Conservation (phyloP, 2,113 vertebrate genomes). For the Pseudorhombus dupliciocellatus region DNA sequence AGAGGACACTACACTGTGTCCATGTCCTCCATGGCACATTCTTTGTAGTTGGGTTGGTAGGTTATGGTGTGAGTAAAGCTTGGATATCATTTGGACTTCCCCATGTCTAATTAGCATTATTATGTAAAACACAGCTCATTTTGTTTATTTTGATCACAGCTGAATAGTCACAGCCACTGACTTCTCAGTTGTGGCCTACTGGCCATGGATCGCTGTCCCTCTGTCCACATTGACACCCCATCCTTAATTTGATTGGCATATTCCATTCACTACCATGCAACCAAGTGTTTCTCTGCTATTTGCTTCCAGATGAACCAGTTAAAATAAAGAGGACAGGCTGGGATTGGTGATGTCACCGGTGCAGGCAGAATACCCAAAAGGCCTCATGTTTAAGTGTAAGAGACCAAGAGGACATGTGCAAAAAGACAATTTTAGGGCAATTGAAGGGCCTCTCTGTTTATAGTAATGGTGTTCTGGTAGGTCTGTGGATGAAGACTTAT, state of each 20-base stretch:
- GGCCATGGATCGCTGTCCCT: constrained; percentile 47
- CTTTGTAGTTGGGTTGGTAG: too few species aligned
- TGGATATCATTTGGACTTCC: too few species aligned
- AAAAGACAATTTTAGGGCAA: constrained; percentile 43
- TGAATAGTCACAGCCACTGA: too few species aligned
- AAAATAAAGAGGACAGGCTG: constrained; percentile 6
- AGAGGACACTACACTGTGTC: too few species aligned
- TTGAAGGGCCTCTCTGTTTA: constrained; percentile 42
- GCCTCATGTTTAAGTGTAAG: constrained; percentile 55
- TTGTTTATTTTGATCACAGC: too few species aligned
- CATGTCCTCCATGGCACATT: too few species aligned
- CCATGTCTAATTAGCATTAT: too few species aligned
- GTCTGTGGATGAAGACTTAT: too few species aligned
- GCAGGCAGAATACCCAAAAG: constrained; percentile 66
- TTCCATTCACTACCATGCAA: constrained; percentile 80
- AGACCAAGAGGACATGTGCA: constrained; percentile 12
- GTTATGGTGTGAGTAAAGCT: too few species aligned
- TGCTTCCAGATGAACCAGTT: constrained; percentile 54
- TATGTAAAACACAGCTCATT: too few species aligned
- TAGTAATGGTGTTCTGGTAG: background rate
- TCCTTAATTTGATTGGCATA: constrained; percentile 79
- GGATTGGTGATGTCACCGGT: constrained; percentile 66
- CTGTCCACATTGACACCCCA: constrained; percentile 62
- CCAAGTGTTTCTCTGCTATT: constrained; percentile 52
- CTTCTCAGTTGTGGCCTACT: too few species aligned